Percentiles rank a stretch among this genome's conserved stretches.
Evolutionary conservation across 1,140 invertebrate species (phyloP).

Genomic region (Nasonia vitripennis): DNA sequence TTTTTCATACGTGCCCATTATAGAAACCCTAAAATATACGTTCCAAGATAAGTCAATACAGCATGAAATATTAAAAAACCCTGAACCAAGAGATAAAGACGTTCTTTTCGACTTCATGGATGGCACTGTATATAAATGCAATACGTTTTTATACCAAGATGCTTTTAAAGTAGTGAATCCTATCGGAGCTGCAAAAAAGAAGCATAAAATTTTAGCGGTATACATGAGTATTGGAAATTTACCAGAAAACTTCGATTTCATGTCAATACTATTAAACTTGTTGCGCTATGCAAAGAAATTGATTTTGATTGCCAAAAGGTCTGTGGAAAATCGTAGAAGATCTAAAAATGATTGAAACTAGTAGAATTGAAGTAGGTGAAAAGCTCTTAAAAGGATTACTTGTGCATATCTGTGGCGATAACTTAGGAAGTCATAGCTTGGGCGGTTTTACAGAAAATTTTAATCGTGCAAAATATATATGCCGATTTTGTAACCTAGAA

Average conservation of each 20-base stretch:
- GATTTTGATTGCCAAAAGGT: conserved; percentile 58
- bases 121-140: conserved; percentile 59
- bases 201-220: conserved; percentile 65
- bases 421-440: conserved; percentile 59
- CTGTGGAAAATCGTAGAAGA: conserved; percentile 61
- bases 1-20: conserved; percentile 60
- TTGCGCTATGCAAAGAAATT: conserved; percentile 61
- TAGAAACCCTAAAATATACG: conserved; percentile 55
- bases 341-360: conserved; percentile 61
- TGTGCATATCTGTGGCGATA: conserved; percentile 61
- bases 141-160: conserved; percentile 65
- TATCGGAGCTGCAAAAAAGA: conserved; percentile 60
- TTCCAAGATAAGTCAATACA: conserved; percentile 54
- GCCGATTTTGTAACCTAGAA: conserved; percentile 53
- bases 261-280: conserved; percentile 61
- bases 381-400: conserved; percentile 57
- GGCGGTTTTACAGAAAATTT: conserved; percentile 61
- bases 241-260: conserved; percentile 51
- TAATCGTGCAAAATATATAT: conserved; percentile 55
- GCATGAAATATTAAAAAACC: conserved; percentile 33
- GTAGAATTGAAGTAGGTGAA: conserved; percentile 53
- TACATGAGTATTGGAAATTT: conserved; percentile 64
- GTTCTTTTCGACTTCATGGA: conserved; percentile 57
- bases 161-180: conserved; percentile 66
- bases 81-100: conserved; percentile 24